phyloP scores from a whole-genome alignment of 2,888 invertebrate genomes.

The Oligia strigilis region DNA sequence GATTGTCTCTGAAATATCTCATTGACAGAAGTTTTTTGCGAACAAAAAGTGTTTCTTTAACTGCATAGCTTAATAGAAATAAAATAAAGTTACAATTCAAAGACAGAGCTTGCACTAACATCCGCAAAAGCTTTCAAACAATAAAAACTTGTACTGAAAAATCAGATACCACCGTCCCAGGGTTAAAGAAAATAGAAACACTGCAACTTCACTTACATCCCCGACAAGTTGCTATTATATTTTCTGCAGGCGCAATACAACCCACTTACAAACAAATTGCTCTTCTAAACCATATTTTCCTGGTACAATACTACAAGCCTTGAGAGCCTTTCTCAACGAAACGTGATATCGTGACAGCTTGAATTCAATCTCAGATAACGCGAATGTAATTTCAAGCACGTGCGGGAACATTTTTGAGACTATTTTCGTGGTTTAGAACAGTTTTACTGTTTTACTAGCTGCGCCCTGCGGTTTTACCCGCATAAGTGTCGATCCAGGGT shows the following conservation, averaged over 20 bases:
- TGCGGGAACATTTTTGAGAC: slow-evolving; percentile 1
- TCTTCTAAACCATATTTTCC: slow-evolving; percentile 14
- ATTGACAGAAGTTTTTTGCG: background rate
- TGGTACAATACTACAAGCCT: slow-evolving; percentile 41
- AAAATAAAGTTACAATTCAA: background rate
- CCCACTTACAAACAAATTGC: slow-evolving; percentile 6
- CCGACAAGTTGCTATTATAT: slow-evolving; percentile 34
- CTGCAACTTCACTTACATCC: slow-evolving; percentile 18
- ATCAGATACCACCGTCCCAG: slow-evolving; percentile 13
- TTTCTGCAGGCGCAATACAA: slow-evolving; percentile 36
- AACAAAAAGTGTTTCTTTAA: background rate
- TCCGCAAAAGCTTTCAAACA: slow-evolving; percentile 22
- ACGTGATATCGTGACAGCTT: slow-evolving; percentile 34
- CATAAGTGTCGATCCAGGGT: too few species aligned
- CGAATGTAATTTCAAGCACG: slow-evolving; percentile 50
- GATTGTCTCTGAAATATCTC: background rate
- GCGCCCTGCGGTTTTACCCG: too few species aligned
- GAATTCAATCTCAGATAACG: slow-evolving; percentile 52
- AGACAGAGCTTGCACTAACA: background rate
- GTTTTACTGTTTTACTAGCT: too few species aligned
- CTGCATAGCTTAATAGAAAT: background rate
- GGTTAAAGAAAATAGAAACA: slow-evolving; percentile 12
- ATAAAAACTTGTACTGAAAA: slow-evolving; percentile 27
- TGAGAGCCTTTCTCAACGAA: slow-evolving; percentile 42
- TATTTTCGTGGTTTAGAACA: slow-evolving; percentile 3